Evolutionary conservation across 2,888 invertebrate genomes (phyloP).

Genomic region (Ellobium chinense): DNA sequence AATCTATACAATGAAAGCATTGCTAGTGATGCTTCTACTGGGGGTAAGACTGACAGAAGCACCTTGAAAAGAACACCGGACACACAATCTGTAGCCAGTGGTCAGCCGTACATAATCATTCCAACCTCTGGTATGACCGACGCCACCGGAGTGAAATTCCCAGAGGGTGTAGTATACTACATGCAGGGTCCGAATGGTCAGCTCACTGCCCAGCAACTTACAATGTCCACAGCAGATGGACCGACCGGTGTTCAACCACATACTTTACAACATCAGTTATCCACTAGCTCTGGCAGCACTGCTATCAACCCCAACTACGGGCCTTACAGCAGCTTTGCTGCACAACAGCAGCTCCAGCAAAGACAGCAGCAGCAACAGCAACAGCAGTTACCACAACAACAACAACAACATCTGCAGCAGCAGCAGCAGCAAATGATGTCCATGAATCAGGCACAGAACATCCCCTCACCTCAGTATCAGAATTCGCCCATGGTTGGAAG

Average conservation of each 20-base stretch:
- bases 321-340: conserved; percentile 30
- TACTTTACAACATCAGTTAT: neutral
- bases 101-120: neutral
- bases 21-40: neutral
- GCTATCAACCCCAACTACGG: conserved; percentile 33
- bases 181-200: conserved; percentile 10
- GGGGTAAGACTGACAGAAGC: neutral
- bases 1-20: neutral
- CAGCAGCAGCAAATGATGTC: neutral
- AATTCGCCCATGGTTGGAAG: neutral
- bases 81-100: neutral
- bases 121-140: neutral
- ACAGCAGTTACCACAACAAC: too few species aligned
- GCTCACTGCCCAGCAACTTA: neutral
- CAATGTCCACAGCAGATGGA: neutral
- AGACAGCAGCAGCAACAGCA: neutral
- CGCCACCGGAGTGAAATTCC: neutral
- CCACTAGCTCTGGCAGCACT: conserved; percentile 1
- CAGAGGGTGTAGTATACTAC: conserved; percentile 7
- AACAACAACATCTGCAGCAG: neutral
- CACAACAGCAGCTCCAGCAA: neutral
- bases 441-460: neutral
- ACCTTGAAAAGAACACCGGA: neutral
- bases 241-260: neutral
- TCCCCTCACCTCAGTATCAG: neutral